Base-by-base conservation (phyloP, 2,888 invertebrate genomes). In the Acleris sparsana region DNA sequence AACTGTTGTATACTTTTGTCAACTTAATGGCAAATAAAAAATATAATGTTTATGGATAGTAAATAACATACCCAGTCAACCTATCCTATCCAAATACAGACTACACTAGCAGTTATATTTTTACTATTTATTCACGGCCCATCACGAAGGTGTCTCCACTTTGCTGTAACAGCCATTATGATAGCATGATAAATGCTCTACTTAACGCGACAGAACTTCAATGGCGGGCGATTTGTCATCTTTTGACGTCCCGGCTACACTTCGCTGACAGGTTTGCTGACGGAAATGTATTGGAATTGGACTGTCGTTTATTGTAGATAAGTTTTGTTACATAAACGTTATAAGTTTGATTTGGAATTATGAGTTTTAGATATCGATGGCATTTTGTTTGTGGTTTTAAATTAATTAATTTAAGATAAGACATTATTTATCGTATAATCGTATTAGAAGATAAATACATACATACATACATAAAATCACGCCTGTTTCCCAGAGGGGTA, bases 201-300 rank as follows among this genome's bases (percentile, higher is more conserved):
- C 55, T 55, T 44, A 55, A 18, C 48, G 49, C 53, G 29, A n/a
- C 52, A 13, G 52, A 33, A 44, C 56, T 56, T 65, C 60, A 52
- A 53, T 53, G 44, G 33, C 46, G 60, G 44, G 46, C 44, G 51
- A 66, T 66, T 66, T 66, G 65, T 66, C 65, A 66, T 66, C 65
- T 51, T 61, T 66, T 66, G 65, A 66, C 65, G 44, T 25, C 16
- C 22, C 25, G 43, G 48, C 60, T 17, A 39, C 53, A 53, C 53
- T 59, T 44, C 25, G 39, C 46, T 44, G 56, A 46, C 20, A 29
- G 25, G 46, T 3, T 16, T 56, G 62, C 18, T 58, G 62, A 56
- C 58, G 58, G 57, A 58, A 66, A 57, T 39, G 25, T 57, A 17
- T 25, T 18, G 39, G 51, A 18, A 51, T 63, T 62, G 55, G 44